These are phyloP conservation scores for Ectemnius continuus DNA, from an alignment of 2,888 invertebrate genomes.

Conservation along the genomic window DNA sequence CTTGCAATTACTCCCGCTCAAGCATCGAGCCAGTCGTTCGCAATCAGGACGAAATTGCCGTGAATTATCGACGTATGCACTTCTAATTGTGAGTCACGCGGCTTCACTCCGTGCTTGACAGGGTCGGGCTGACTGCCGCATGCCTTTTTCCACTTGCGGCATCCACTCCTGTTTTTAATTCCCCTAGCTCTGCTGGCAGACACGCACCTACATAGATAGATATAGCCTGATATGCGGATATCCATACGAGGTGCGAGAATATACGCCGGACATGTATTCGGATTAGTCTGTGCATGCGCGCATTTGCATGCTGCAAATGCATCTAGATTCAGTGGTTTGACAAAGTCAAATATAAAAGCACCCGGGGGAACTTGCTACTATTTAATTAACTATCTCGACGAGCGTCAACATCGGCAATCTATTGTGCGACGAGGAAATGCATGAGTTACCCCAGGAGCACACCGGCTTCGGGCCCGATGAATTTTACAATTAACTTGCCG, in stretches of 20 bases:
- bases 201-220: conserved; percentile 2
- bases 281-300: too few species aligned
- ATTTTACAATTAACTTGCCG: not conserved
- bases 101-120: conserved; percentile 17
- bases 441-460: not conserved
- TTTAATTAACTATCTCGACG: conserved; percentile 32
- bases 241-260: too few species aligned
- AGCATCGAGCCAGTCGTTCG: not conserved
- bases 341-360: conserved; percentile 32
- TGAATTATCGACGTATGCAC: conserved; percentile 52
- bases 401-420: not conserved
- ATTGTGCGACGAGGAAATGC: not conserved
- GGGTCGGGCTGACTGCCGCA: conserved; percentile 24
- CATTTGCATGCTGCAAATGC: not conserved
- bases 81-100: conserved; percentile 39
- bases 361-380: conserved; percentile 8
- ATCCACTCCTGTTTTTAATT: conserved; percentile 3
- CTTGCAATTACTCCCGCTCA: not conserved
- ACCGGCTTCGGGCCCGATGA: not conserved
- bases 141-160: not conserved
- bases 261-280: too few species aligned
- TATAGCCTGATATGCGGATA: too few species aligned
- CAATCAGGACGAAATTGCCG: conserved; percentile 57
- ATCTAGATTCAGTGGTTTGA: conserved; percentile 17
- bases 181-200: not conserved